phyloP scores from a whole-genome alignment of 2,888 invertebrate genomes.

The Limenitis camilla region DNA sequence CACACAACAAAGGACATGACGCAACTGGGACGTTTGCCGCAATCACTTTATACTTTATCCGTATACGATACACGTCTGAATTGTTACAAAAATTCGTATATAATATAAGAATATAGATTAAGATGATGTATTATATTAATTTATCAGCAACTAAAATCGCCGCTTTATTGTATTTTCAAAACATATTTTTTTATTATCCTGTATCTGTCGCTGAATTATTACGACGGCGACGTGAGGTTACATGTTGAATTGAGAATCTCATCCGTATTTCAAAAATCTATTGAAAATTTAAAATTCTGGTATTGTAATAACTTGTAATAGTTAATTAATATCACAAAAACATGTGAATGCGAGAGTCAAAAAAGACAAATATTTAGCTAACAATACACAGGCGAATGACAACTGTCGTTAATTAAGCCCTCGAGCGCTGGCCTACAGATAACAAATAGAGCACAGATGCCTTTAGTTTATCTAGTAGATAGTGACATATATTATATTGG shows the following conservation, averaged over 20 bases:
- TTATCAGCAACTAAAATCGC: too few species aligned
- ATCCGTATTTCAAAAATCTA: background rate
- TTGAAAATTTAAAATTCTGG: too few species aligned
- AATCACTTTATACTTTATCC: background rate
- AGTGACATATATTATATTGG: background rate
- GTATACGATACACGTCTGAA: background rate
- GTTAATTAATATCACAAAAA: too few species aligned
- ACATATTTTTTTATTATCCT: background rate
- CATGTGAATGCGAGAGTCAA: background rate
- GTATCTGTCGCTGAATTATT: background rate
- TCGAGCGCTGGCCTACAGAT: background rate
- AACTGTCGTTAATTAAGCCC: slow-evolving; percentile 4
- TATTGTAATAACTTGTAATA: too few species aligned
- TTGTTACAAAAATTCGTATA: too few species aligned
- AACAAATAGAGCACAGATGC: slow-evolving; percentile 3
- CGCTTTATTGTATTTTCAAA: too few species aligned
- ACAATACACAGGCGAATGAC: background rate
- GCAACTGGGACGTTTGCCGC: background rate
- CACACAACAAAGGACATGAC: slow-evolving; percentile 12
- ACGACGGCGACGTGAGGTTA: too few species aligned
- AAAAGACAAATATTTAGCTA: background rate
- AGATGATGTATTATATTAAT: too few species aligned
- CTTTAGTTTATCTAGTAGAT: background rate
- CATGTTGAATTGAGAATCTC: too few species aligned
- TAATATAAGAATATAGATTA: too few species aligned